A percentile compares a stretch with the other conserved stretches of the same genome.
phyloP scores from a whole-genome alignment of 2,797 vertebrate genomes.

The Thalassophryne amazonica region DNA sequence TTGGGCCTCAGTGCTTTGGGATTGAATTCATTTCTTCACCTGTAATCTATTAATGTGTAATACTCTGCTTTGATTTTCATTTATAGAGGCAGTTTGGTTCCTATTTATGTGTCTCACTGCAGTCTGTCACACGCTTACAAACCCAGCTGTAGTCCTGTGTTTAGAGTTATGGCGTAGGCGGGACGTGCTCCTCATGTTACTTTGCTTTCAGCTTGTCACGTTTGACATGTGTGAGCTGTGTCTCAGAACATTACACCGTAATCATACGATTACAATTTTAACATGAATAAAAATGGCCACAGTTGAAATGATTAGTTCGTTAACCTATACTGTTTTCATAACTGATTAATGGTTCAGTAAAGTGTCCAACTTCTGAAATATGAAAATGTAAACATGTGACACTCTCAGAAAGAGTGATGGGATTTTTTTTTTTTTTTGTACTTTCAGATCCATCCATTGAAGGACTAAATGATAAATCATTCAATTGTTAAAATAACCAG shows the following conservation, averaged over 20 bases:
- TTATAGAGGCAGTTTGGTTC: background rate
- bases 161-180: constrained; percentile 59
- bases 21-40: constrained; percentile 24
- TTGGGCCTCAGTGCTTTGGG: constrained; percentile 45
- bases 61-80: background rate
- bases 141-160: constrained; percentile 66
- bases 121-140: constrained; percentile 18
- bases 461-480: too few species aligned
- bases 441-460: too few species aligned
- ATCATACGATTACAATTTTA: background rate
- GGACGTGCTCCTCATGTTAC: constrained; percentile 61
- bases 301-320: too few species aligned
- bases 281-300: background rate
- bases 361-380: too few species aligned
- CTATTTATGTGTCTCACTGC: constrained; percentile 5
- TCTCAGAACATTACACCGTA: background rate
- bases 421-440: too few species aligned
- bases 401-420: too few species aligned
- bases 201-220: constrained; percentile 54
- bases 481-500: too few species aligned
- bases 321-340: too few species aligned
- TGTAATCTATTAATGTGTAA: constrained; percentile 18
- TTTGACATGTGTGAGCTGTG: constrained; percentile 23
- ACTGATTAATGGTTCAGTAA: too few species aligned
- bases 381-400: too few species aligned